Percentiles rank a stretch among this genome's conserved stretches.
phyloP scores from a whole-genome alignment of 2,113 vertebrate genomes.

The Ochotona princeps region DNA sequence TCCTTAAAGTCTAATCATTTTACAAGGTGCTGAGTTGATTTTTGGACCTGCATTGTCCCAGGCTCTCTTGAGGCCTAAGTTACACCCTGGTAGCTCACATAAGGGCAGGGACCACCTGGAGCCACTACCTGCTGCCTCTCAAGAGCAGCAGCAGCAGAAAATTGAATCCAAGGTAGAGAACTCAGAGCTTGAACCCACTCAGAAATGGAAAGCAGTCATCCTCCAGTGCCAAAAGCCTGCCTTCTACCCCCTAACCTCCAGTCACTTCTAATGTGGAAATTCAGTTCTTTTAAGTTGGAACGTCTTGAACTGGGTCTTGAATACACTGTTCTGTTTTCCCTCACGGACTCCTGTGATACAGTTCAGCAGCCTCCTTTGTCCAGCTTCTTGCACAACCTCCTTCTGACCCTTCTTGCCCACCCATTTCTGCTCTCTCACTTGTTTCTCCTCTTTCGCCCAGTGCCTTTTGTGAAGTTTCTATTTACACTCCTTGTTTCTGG shows the following conservation, averaged over 20 bases:
- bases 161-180: too few relatives aligned
- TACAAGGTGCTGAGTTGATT: background rate
- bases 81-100: too few relatives aligned
- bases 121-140: too few relatives aligned
- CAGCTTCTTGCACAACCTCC: background rate
- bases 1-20: conserved; percentile 15
- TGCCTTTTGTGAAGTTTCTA: background rate
- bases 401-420: background rate
- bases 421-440: background rate
- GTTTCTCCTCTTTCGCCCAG: background rate
- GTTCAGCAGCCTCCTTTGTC: background rate
- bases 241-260: too few relatives aligned
- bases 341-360: background rate
- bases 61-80: background rate
- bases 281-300: background rate
- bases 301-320: conserved; percentile 29
- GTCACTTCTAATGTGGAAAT: background rate
- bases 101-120: too few relatives aligned
- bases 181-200: too few relatives aligned
- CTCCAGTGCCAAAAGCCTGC: too few relatives aligned
- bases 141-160: too few relatives aligned
- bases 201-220: too few relatives aligned
- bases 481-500: background rate
- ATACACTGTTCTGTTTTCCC: conserved; percentile 1
- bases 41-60: background rate